These are phyloP conservation scores for Aphelenchoides fujianensis DNA, from an alignment of 1,140 invertebrate genomes.

Conservation along the genomic window DNA sequence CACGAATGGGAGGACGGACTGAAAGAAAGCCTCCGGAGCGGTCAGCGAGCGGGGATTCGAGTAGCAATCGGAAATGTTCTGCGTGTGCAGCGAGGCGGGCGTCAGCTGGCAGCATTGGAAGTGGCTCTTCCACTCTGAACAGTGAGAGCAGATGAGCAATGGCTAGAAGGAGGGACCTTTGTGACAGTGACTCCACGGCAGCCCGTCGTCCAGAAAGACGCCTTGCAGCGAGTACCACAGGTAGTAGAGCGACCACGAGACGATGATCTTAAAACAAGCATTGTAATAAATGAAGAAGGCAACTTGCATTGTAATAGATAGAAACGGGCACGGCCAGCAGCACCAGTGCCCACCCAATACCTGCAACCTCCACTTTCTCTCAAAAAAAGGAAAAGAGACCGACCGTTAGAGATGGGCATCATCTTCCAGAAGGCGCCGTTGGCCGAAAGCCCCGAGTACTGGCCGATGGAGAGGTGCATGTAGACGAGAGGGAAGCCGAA, in stretches of 20 bases:
- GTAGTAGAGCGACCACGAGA: slow-evolving; percentile 65
- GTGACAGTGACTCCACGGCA: slow-evolving; percentile 47
- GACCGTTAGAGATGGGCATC: slow-evolving; percentile 53
- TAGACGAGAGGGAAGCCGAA: slow-evolving; percentile 60
- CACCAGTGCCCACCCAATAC: slow-evolving; percentile 66
- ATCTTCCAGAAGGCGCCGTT: slow-evolving; percentile 50
- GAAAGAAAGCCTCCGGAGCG: slow-evolving; percentile 59
- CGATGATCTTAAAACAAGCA: slow-evolving; percentile 43
- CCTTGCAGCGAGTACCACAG: slow-evolving; percentile 57
- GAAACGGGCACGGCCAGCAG: slow-evolving; percentile 63
- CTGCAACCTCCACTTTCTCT: slow-evolving; percentile 53
- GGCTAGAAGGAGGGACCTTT: slow-evolving; percentile 24
- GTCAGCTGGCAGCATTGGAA: slow-evolving; percentile 55
- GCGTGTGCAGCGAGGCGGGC: not conserved
- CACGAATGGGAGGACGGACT: slow-evolving; percentile 34
- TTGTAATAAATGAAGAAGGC: too few species aligned
- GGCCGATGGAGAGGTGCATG: slow-evolving; percentile 55
- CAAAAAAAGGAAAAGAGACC: slow-evolving; percentile 22
- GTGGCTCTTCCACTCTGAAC: slow-evolving; percentile 46
- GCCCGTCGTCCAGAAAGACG: slow-evolving; percentile 36
- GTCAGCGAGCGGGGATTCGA: slow-evolving; percentile 43
- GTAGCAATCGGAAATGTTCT: slow-evolving; percentile 29
- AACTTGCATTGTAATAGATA: slow-evolving; percentile 65
- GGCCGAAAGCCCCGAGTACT: slow-evolving; percentile 59
- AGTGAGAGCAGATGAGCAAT: slow-evolving; percentile 8